Evolutionary conservation across 1,140 invertebrate species (phyloP), one percentile per base, ranked within the genome.

Genomic region (Drosophila novamexicana): DNA sequence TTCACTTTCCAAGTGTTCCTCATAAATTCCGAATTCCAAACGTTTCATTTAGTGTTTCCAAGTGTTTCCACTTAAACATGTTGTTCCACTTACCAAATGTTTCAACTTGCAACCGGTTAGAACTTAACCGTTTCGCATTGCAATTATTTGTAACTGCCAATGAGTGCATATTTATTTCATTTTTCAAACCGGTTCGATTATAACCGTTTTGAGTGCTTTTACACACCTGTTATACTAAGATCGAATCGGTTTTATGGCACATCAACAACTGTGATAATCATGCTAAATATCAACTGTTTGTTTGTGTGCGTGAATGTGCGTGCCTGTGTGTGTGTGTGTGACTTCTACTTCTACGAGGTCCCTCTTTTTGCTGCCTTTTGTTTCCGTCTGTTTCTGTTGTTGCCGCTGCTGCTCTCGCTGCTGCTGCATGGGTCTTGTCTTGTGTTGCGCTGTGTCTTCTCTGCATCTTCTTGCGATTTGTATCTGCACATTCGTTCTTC

Each of bases 401-500:
- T 56, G 39, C 36, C 5, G 29, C 34, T 66, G 34, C 32, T 47
- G 36, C 8, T 68, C n/a, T 16, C 42, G 36, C 16, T 42, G 22
- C 32, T 54, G 29, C 50, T 59, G 65, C 49, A n/a, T 57, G 42
- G 37, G 44, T 63, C 52, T 42, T 56, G 16, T 39, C 12, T 44
- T 44, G 22, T 16, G 29, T 53, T 58, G 34, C 32, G 67, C 53
- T 64, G 44, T 32, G 22, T 29, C 45, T 42, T 47, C 42, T 64
- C 68, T 61, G 66, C 72, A 73, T 80, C 79, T 88, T 77, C 42
- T 71, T 86, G 81, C 80, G 80, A 83, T 84, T 86, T 86, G 57
- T 86, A 86, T 86, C 82, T 82, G 59, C 47, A 50, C 62, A 89
- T 70, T 78, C 70, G 74, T 75, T 78, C 75, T 82, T 90, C 83